phyloP scores from a whole-genome alignment of 2,797 vertebrate genomes.

The Anguilla anguilla region DNA sequence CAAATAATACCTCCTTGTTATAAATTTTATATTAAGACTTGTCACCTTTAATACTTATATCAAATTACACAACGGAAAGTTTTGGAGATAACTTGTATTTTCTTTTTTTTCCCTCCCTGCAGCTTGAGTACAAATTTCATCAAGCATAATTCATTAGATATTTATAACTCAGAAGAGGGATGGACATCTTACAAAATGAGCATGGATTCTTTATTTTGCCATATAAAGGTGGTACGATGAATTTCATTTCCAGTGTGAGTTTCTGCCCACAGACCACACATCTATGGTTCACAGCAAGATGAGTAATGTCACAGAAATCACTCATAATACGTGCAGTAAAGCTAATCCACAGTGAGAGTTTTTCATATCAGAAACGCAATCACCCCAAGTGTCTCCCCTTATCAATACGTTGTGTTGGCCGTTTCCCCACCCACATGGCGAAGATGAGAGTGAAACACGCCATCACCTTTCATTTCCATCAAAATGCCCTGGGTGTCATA shows the following conservation, averaged over 20 bases:
- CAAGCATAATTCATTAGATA: conserved; percentile 34
- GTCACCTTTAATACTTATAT: conserved; percentile 38
- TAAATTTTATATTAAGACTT: conserved; percentile 43
- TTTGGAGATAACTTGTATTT: conserved; percentile 36
- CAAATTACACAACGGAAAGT: conserved; percentile 35
- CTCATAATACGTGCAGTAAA: conserved; percentile 14
- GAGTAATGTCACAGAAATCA: conserved; percentile 29
- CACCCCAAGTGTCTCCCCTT: neutral
- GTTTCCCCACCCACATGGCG: conserved; percentile 6
- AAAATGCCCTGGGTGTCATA: conserved; percentile 29
- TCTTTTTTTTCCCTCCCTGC: neutral
- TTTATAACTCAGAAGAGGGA: conserved; percentile 24
- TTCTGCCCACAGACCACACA: neutral
- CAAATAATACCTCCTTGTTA: conserved; percentile 48
- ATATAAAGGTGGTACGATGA: conserved; percentile 6
- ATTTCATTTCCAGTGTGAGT: neutral
- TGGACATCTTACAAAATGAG: neutral
- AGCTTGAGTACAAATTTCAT: conserved; percentile 33
- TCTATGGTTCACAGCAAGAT: conserved; percentile 12
- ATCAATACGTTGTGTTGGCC: conserved; percentile 6
- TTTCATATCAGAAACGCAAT: conserved; percentile 27
- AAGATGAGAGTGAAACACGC: conserved; percentile 22
- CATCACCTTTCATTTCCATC: conserved; percentile 26
- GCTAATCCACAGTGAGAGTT: neutral
- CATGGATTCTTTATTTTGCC: conserved; percentile 27